These are phyloP conservation scores for Agapostemon virescens DNA, from an alignment of 2,888 invertebrate species.

Conservation along the genomic window DNA sequence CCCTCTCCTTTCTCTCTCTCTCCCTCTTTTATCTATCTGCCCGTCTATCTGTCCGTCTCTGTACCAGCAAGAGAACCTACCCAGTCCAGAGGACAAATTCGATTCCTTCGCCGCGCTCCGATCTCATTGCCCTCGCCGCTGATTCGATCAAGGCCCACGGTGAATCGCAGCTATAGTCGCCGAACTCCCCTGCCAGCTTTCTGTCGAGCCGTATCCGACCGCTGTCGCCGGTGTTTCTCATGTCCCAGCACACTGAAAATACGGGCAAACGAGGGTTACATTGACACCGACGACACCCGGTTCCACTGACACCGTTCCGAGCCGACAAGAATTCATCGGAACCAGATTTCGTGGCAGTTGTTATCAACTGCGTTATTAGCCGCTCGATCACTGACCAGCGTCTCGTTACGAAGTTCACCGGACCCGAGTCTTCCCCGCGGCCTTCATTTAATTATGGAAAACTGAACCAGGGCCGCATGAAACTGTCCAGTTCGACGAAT, in stretches of 20 bases:
- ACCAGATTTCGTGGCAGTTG: not conserved
- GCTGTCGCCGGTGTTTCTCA: conserved; percentile 80
- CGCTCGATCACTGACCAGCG: not conserved
- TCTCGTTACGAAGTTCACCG: not conserved
- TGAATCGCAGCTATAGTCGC: conserved; percentile 93
- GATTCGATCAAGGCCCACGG: conserved; percentile 94
- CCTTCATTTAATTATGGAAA: not conserved
- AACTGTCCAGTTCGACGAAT: not conserved
- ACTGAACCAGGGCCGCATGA: not conserved
- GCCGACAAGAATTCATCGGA: not conserved
- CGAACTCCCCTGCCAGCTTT: conserved; percentile 87
- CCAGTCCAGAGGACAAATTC: conserved; percentile 98
- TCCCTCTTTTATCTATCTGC: not conserved
- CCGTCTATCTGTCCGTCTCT: not conserved
- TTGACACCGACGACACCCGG: not conserved
- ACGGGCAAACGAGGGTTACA: conserved; percentile 1
- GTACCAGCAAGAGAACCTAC: conserved; percentile 80
- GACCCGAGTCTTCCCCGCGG: not conserved
- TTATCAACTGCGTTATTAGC: not conserved
- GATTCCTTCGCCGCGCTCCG: conserved; percentile 91
- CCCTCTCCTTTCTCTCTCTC: not conserved
- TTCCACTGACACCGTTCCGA: not conserved
- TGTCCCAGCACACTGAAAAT: conserved; percentile 83
- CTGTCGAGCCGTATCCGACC: conserved; percentile 80
- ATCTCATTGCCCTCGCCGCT: conserved; percentile 92